These are phyloP conservation scores for Luidia sarsii DNA, from an alignment of 53 echinoderm and acorn worm genomes.

Conservation along the genomic window DNA sequence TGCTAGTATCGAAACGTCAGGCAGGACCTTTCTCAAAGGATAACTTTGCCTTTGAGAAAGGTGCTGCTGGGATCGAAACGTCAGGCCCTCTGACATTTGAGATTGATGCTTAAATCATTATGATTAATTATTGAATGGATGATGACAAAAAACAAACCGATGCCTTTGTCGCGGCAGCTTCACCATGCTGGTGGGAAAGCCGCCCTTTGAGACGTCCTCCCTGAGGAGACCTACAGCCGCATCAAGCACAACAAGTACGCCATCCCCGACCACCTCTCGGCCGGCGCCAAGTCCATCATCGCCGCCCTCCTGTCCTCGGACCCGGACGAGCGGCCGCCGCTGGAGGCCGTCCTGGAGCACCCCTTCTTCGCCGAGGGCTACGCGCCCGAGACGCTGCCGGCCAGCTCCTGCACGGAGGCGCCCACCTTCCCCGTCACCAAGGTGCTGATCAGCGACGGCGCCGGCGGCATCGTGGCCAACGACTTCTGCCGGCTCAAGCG, in stretches of 20 bases:
- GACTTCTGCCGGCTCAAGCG: constrained; percentile 89
- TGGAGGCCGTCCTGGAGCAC: constrained; percentile 82
- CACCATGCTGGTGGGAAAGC: constrained; percentile 96
- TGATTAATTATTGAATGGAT: background rate
- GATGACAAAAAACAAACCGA: no score
- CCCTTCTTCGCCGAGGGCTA: constrained; percentile 89
- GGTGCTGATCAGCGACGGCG: constrained; percentile 87
- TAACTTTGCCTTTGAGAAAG: no score
- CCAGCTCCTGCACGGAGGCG: constrained; percentile 77
- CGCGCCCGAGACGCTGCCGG: constrained; percentile 83
- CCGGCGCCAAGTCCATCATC: constrained; percentile 85
- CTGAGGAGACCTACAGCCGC: constrained; percentile 93
- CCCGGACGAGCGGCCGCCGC: constrained; percentile 89
- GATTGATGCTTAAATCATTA: background rate
- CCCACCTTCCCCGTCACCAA: constrained; percentile 91
- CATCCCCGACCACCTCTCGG: constrained; percentile 77
- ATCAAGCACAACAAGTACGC: constrained; percentile 93
- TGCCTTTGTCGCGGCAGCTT: constrained; percentile 55
- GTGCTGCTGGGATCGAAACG: background rate
- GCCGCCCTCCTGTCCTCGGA: constrained; percentile 82
- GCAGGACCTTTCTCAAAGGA: no score
- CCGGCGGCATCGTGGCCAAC: constrained; percentile 85
- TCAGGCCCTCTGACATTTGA: no score
- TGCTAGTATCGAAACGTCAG: no score
- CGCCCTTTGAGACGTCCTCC: constrained; percentile 93